Base-by-base conservation (phyloP, 2,888 invertebrate genomes). In the Norana najaformis region DNA sequence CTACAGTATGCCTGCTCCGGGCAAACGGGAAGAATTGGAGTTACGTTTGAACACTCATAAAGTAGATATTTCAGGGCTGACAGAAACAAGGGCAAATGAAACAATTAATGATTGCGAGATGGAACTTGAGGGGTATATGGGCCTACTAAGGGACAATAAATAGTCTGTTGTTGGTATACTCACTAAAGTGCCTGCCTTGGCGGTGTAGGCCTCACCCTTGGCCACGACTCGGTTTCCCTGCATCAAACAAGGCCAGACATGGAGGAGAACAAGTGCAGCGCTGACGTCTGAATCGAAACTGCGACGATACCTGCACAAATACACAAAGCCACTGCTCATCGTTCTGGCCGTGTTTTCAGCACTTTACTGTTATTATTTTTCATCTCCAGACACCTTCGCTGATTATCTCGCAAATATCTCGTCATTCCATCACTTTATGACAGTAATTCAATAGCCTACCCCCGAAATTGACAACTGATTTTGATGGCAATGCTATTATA, bases 201-300 rank as follows among this genome's bases (percentile, higher is more conserved):
- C 92, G 35, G 95, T 95, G 91, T 93, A 92, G 39, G 93, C 93
- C 92, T 95, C 95, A 38, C 95, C 95, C 92, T 95, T 95, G 92
- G 94, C 93, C 83, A 95, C 91, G 23, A 93, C 93, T 39, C 92
- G 92, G 14, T 90, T 88, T 34, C 94, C 94, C 92, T 95, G 94
- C 92, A 93, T 93, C 41, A 95, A 93, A 90, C 93, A 93, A n/a
- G 95, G 94, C 95, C 95, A 95, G 92, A 95, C 93, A 92, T 95
- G 95, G 92, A 95, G 94, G 93, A 93, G 93, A 41, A 95, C 94
- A 53, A 95, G 93, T 3, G 94, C 94, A 39, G 95, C 94, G 37
- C 94, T 93, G 93, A 93, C 95, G 92, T 95, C 95, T 3, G 94
- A 94, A 92, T 95, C 95, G 90, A 94, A 94, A 92, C 94, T 95